Evolutionary conservation across 2,797 vertebrate species (phyloP).

Genomic region (Champsocephalus esox): DNA sequence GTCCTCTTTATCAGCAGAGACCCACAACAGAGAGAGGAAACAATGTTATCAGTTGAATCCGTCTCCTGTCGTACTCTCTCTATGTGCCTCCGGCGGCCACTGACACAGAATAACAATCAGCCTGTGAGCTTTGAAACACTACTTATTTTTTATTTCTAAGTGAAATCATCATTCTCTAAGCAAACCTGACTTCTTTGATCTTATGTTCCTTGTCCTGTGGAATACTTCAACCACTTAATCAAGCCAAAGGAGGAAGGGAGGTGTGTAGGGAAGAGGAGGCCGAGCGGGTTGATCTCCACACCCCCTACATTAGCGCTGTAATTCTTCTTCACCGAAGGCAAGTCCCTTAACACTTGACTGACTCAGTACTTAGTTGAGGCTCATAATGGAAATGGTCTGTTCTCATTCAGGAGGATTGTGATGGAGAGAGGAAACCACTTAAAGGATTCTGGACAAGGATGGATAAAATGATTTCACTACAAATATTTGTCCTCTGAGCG

Average conservation of each 20-base stretch:
- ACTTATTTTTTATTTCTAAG: constrained; percentile 23
- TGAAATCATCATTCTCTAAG: not conserved
- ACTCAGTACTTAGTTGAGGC: constrained; percentile 18
- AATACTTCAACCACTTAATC: constrained; percentile 14
- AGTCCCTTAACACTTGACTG: constrained; percentile 19
- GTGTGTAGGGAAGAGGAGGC: constrained; percentile 6
- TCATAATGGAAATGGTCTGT: constrained; percentile 25
- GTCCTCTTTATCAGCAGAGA: constrained; percentile 57
- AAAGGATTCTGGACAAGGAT: constrained; percentile 12
- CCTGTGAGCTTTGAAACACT: constrained; percentile 28
- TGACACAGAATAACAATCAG: constrained; percentile 44
- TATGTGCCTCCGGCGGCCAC: constrained; percentile 18
- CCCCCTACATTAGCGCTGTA: constrained; percentile 37
- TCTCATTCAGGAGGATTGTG: constrained; percentile 31
- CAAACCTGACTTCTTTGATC: not conserved
- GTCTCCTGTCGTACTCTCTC: constrained; percentile 23
- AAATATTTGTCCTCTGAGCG: constrained; percentile 21
- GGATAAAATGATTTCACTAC: not conserved
- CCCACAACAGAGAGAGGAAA: constrained; percentile 45
- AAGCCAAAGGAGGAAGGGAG: constrained; percentile 16
- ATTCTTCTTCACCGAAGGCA: constrained; percentile 37
- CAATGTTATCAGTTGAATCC: constrained; percentile 53
- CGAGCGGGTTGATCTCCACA: constrained; percentile 22
- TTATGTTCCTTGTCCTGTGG: not conserved
- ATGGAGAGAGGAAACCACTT: constrained; percentile 22